A percentile compares a stretch with the other conserved stretches of the same genome.
Conservation (phyloP, 1,140 invertebrate genomes). For the Delia radicum region DNA sequence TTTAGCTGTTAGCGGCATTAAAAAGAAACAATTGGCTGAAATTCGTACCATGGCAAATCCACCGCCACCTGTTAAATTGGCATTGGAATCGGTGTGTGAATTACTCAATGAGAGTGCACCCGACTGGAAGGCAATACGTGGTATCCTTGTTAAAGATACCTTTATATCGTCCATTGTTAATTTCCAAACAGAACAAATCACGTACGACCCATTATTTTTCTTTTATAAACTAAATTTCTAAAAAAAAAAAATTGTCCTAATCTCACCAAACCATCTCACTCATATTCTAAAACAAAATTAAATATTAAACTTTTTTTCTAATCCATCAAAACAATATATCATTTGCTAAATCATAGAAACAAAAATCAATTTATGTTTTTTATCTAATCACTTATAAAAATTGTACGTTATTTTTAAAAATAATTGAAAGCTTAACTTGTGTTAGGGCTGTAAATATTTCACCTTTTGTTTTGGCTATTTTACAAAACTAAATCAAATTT, state of each 20-base stretch:
- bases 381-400: neutral
- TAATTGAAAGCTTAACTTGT: neutral
- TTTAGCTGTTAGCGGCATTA: conserved; percentile 92
- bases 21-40: conserved; percentile 94
- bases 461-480: neutral
- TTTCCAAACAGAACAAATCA: conserved; percentile 92
- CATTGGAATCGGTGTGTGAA: conserved; percentile 93
- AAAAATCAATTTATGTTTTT: neutral
- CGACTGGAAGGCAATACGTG: conserved; percentile 93
- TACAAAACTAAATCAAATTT: neutral
- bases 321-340: neutral
- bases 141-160: conserved; percentile 94
- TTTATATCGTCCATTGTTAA: conserved; percentile 98
- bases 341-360: neutral
- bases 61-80: conserved; percentile 88
- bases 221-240: neutral
- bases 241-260: neutral
- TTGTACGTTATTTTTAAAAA: too few species aligned
- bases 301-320: too few species aligned
- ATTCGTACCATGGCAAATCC: conserved; percentile 94
- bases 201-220: conserved; percentile 64
- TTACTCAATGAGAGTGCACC: conserved; percentile 81
- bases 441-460: neutral
- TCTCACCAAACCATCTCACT: too few species aligned
- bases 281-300: too few species aligned